Evolutionary conservation across 2,113 vertebrate genomes (phyloP).

Genomic region (Caretta caretta): DNA sequence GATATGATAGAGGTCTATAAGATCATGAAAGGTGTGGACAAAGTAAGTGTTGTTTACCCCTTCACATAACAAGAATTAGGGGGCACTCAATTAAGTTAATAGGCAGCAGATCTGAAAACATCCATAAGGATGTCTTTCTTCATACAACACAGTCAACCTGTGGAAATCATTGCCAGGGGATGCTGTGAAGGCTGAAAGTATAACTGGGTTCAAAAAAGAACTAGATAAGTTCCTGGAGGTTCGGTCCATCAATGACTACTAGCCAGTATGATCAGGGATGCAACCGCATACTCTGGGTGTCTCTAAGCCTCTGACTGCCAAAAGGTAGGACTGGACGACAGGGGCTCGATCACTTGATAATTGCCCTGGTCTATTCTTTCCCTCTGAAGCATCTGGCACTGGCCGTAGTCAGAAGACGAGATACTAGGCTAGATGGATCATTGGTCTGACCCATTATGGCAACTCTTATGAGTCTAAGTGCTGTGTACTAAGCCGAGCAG

Average conservation of each 20-base stretch:
- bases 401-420: not conserved
- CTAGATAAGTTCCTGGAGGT: not conserved
- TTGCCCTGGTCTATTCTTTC: too few relatives aligned
- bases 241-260: not conserved
- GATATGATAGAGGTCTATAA: not conserved
- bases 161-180: not conserved
- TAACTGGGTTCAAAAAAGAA: not conserved
- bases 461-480: too few relatives aligned
- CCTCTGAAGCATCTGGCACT: not conserved
- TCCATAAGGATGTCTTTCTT: not conserved
- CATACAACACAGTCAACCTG: not conserved
- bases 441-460: too few relatives aligned
- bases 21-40: not conserved
- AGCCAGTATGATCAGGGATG: not conserved
- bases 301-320: not conserved
- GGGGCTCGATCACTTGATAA: not conserved
- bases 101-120: not conserved
- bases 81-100: not conserved
- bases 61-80: not conserved
- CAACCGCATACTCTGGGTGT: not conserved
- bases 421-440: not conserved
- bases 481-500: not conserved
- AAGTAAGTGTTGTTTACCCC: not conserved
- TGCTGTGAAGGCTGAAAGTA: not conserved
- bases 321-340: not conserved